These are phyloP conservation scores for Agrotis ipsilon DNA, from an alignment of 2,888 invertebrate species.

Conservation along the genomic window DNA sequence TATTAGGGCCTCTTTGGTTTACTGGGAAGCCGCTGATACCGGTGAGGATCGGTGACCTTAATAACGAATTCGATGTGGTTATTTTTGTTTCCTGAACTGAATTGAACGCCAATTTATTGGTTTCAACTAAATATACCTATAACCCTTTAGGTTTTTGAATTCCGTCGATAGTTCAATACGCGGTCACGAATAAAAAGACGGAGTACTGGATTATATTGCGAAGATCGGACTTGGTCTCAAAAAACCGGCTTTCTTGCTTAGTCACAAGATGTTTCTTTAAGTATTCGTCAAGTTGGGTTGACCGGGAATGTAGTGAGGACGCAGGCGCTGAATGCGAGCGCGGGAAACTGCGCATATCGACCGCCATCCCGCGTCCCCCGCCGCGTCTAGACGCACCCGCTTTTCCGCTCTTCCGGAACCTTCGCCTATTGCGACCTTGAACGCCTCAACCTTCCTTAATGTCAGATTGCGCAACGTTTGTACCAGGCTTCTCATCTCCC, in stretches of 20 bases:
- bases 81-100: constrained; percentile 36
- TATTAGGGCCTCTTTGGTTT: constrained; percentile 71
- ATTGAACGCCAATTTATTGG: constrained; percentile 20
- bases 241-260: constrained; percentile 30
- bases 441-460: constrained; percentile 90
- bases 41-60: constrained; percentile 61
- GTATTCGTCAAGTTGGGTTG: constrained; percentile 78
- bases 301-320: constrained; percentile 78
- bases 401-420: constrained; percentile 89
- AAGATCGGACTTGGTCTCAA: constrained; percentile 10
- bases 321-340: constrained; percentile 88
- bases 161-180: constrained; percentile 12
- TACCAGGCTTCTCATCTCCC: constrained; percentile 70
- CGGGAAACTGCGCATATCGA: constrained; percentile 91
- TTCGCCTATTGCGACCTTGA: constrained; percentile 89
- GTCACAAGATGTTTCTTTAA: constrained; percentile 70
- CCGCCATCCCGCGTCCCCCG: constrained; percentile 83
- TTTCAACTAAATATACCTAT: neutral
- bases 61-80: constrained; percentile 45
- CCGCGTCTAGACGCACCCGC: constrained; percentile 90
- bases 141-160: neutral
- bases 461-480: constrained; percentile 83
- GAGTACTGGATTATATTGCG: neutral
- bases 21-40: constrained; percentile 67
- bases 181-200: neutral